These are phyloP conservation scores for Leptinotarsa lineolata DNA, from an alignment of 1,140 invertebrate genomes.

Conservation along the genomic window DNA sequence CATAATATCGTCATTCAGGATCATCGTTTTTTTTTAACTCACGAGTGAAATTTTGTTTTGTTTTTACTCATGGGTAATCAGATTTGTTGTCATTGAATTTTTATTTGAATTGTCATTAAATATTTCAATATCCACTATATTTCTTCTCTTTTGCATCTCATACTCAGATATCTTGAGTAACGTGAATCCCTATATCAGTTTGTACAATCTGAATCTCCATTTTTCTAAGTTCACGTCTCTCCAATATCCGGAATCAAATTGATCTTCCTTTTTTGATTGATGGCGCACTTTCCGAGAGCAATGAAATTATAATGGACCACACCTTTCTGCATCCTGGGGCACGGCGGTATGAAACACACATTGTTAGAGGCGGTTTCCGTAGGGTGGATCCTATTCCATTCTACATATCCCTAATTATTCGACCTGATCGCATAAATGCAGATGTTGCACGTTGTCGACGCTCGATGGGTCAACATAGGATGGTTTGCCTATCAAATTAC, in stretches of 20 bases:
- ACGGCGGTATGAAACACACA: conserved; percentile 7
- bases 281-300: not conserved
- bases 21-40: too few relatives aligned
- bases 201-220: too few relatives aligned
- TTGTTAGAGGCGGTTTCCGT: conserved; percentile 7
- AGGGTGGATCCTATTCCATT: not conserved
- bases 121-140: too few relatives aligned
- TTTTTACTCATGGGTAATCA: too few relatives aligned
- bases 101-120: too few relatives aligned
- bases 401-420: conserved; percentile 9
- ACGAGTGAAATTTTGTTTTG: too few relatives aligned
- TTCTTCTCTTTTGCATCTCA: too few relatives aligned
- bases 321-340: conserved; percentile 14
- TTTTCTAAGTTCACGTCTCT: not conserved
- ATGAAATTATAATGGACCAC: conserved; percentile 19
- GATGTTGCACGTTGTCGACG: not conserved
- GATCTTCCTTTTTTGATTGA: not conserved
- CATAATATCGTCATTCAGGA: too few relatives aligned
- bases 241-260: conserved; percentile 8
- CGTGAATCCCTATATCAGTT: too few relatives aligned
- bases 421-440: conserved; percentile 1
- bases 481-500: conserved; percentile 14
- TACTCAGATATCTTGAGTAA: too few relatives aligned
- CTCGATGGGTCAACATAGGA: conserved; percentile 7
- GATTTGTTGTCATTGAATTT: too few relatives aligned